A percentile compares a stretch with the other conserved stretches of the same genome.
These are phyloP conservation scores for Indri indri DNA, from an alignment of 2,113 vertebrate species.

Conservation along the genomic window DNA sequence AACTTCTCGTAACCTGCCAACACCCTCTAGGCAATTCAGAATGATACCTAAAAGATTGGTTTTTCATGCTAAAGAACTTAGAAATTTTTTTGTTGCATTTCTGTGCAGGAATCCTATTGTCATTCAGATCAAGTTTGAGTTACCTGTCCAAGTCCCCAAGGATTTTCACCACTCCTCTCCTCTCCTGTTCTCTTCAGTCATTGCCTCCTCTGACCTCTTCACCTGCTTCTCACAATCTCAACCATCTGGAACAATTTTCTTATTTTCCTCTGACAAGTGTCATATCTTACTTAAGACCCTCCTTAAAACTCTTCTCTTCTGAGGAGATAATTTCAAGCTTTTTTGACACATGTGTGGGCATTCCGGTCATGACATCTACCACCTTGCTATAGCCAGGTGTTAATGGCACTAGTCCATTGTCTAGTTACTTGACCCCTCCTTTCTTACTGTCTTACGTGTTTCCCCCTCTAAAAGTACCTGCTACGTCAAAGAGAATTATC, in stretches of 20 bases:
- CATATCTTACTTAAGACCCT: conserved; percentile 60
- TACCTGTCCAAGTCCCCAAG: conserved; percentile 35
- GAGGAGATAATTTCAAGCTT: conserved; percentile 39
- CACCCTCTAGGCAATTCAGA: background rate
- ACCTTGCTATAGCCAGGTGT: background rate
- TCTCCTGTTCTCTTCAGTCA: background rate
- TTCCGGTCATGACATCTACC: background rate
- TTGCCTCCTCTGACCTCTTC: conserved; percentile 27
- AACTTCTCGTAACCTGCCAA: background rate
- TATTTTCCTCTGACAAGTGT: conserved; percentile 67
- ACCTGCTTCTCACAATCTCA: conserved; percentile 64
- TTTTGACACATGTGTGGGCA: background rate
- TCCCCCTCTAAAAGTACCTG: background rate
- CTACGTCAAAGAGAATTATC: background rate
- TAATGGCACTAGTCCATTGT: background rate
- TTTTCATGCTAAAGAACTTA: conserved; percentile 7
- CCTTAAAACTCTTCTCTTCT: conserved; percentile 45
- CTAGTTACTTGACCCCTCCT: background rate
- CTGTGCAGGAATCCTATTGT: background rate
- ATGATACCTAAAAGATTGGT: background rate
- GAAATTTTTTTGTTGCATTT: background rate
- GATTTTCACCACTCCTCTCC: background rate
- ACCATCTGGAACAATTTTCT: conserved; percentile 73
- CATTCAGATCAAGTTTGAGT: conserved; percentile 44
- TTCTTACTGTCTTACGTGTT: background rate